These are phyloP conservation scores for Stichodactyla helianthus DNA, from an alignment of 64 coral and sea anemone species.

Conservation along the genomic window DNA sequence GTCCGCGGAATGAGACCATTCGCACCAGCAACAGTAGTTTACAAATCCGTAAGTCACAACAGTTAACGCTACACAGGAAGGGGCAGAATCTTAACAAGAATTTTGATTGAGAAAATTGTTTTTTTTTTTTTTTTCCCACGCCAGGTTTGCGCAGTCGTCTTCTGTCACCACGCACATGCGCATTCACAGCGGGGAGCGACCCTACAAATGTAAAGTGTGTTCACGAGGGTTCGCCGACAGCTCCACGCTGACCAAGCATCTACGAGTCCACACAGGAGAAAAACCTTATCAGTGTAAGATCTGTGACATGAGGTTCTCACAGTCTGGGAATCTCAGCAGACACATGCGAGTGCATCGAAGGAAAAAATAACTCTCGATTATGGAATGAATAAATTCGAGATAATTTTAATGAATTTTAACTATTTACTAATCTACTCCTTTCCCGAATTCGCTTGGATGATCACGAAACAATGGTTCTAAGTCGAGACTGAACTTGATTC, in stretches of 20 bases:
- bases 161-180: constrained; percentile 63
- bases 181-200: constrained; percentile 49
- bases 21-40: background rate
- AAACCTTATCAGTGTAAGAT: constrained; percentile 42
- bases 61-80: too few relatives aligned
- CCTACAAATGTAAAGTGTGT: constrained; percentile 43
- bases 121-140: background rate
- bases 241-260: constrained; percentile 53
- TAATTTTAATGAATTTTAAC: too few relatives aligned
- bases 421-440: too few relatives aligned
- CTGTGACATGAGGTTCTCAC: constrained; percentile 4
- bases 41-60: too few relatives aligned
- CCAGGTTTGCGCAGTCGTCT: constrained; percentile 47
- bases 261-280: constrained; percentile 50
- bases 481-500: too few relatives aligned
- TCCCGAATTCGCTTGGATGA: too few relatives aligned
- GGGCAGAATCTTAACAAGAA: too few relatives aligned
- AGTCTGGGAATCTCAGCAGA: constrained; percentile 39
- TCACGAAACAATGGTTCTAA: too few relatives aligned
- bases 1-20: background rate
- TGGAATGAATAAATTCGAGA: too few relatives aligned
- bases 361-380: background rate
- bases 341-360: constrained; percentile 33
- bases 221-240: constrained; percentile 44
- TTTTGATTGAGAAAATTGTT: background rate